Conservation (phyloP, 2,113 vertebrate species). For the Cryptomyrus ogoouensis region DNA sequence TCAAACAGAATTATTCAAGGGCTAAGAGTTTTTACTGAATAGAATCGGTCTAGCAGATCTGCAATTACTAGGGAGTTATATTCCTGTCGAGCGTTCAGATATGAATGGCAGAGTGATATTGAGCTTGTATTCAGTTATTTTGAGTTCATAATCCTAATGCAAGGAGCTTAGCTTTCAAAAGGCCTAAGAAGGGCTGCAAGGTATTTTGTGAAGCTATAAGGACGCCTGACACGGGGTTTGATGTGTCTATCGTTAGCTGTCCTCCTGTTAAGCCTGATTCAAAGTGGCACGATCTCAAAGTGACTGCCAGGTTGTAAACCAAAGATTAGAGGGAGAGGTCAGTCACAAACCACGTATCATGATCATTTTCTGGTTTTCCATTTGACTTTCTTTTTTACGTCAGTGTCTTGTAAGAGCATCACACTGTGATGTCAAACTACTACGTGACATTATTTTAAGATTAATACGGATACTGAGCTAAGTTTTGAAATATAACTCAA, state of each 20-base stretch:
- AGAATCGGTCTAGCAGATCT: slow-evolving; percentile 1
- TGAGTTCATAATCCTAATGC: not conserved
- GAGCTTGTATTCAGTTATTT: not conserved
- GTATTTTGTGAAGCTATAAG: not conserved
- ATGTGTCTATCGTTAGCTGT: not conserved
- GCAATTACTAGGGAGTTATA: not conserved
- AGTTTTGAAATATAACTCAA: not conserved
- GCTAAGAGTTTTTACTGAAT: not conserved
- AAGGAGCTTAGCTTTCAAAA: not conserved
- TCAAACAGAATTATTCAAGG: not conserved
- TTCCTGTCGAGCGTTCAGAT: not conserved
- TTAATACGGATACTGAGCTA: not conserved
- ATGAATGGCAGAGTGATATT: not conserved
- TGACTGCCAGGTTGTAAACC: not conserved
- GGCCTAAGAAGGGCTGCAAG: not conserved
- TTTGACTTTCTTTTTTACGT: not conserved
- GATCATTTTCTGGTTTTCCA: not conserved
- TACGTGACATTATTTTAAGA: not conserved
- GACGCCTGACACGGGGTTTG: not conserved
- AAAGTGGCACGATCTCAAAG: not conserved
- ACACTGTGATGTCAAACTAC: not conserved
- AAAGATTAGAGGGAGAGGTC: slow-evolving; percentile 1
- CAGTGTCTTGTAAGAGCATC: not conserved
- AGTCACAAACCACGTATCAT: not conserved
- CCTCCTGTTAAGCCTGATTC: not conserved